Evolutionary conservation across 2,888 invertebrate species (phyloP).

Genomic region (Lamellibrachia columna): DNA sequence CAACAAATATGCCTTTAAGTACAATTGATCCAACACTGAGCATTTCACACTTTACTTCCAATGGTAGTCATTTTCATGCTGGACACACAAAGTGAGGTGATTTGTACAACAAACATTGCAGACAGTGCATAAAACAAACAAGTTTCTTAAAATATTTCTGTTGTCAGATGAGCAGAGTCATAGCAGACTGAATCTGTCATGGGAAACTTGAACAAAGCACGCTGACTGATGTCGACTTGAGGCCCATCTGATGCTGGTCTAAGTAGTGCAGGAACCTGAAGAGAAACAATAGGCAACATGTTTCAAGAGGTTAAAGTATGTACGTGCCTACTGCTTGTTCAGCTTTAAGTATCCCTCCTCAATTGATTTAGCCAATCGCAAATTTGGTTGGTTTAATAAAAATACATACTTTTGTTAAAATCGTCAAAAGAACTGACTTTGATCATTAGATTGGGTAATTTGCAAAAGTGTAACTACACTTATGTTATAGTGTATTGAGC

Average conservation of each 20-base stretch:
- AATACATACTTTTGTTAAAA: too few relatives aligned
- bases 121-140: not conserved
- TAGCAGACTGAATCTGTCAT: not conserved
- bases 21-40: too few relatives aligned
- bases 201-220: not conserved
- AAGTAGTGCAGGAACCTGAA: constrained; percentile 6
- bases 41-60: not conserved
- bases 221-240: not conserved
- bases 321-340: too few relatives aligned
- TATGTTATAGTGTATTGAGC: too few relatives aligned
- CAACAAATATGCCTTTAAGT: too few relatives aligned
- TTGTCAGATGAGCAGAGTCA: not conserved
- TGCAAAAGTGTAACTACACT: too few relatives aligned
- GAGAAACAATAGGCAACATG: not conserved
- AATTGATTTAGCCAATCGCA: too few relatives aligned
- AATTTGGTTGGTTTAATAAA: too few relatives aligned
- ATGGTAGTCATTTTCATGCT: not conserved
- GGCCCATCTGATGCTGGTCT: not conserved
- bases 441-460: too few relatives aligned
- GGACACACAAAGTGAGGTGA: not conserved
- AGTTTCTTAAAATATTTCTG: not conserved
- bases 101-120: not conserved
- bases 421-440: too few relatives aligned
- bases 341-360: too few relatives aligned
- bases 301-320: not conserved